Base-by-base conservation (phyloP, 1,140 invertebrate genomes). In the Zaprionus camerounensis region DNA sequence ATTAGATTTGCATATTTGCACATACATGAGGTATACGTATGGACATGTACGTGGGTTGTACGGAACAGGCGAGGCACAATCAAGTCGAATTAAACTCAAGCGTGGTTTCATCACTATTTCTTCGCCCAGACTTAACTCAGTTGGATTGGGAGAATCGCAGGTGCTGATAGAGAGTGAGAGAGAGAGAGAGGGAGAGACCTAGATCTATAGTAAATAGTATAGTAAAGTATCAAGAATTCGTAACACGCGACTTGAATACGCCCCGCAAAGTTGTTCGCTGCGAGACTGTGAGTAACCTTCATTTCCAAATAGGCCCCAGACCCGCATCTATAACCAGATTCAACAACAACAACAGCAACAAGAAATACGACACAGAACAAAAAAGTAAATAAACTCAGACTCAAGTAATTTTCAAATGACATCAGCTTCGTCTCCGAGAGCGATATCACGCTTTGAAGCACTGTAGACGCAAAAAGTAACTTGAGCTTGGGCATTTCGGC, bases 321-420 rank as follows among this genome's bases (percentile, higher is more conserved):
- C 41, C 41, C 41, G n/a, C n/a, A 17, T n/a, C 41, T n/a, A 46
- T 28, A 59, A 28, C 46, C 17, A 51, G 46, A 22, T 24, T 51
- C 20, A 22, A 17, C n/a, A 51, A 12, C 46, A 49, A 22, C 17
- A 36, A 12, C 68, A 49, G 26, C 36, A 64, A 58, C 20, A 38
- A 15, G 4, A 61, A 41, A 17, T 44, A 38, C 49, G 36, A 66
- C 24, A 41, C 26, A 63, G 38, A 61, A 49, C 36, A 56, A 66
- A 44, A 55, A 49, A 63, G 51, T 24, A 75, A 70, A 71, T 38
- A 51, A 71, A 73, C 68, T 76, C 56, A 49, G 67, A 76, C 77
- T 80, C 57, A 72, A 79, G 84, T 85, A 76, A 81, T 71, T 85
- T 80, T 79, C 66, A 76, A 72, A 88, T 88, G 84, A 88, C 84